Evolutionary conservation across 2,888 invertebrate species (phyloP).

Genomic region (Eustalomyia histrio): DNA sequence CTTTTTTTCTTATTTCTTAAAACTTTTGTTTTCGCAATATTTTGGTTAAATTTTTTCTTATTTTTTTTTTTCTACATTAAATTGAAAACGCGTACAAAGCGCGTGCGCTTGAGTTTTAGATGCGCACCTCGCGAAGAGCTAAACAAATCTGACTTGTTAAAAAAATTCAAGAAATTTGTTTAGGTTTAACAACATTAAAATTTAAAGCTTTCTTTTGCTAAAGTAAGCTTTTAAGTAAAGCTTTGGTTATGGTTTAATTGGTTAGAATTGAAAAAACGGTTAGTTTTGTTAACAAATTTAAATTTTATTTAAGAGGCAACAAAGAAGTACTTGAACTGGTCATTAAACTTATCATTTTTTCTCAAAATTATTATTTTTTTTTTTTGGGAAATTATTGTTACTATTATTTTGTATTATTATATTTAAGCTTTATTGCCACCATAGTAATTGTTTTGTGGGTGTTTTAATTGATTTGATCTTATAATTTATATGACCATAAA

Average conservation of each 20-base stretch:
- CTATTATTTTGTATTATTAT: neutral
- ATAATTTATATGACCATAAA: conserved; percentile 28
- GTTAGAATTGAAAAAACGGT: conserved; percentile 19
- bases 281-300: conserved; percentile 3
- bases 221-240: conserved; percentile 8
- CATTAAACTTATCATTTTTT: conserved; percentile 39
- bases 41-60: conserved; percentile 15
- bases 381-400: neutral
- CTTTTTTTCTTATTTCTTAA: conserved; percentile 8
- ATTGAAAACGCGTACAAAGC: conserved; percentile 57
- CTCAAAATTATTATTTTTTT: neutral
- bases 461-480: conserved; percentile 42
- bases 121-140: conserved; percentile 66
- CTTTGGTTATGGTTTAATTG: neutral
- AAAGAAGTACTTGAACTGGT: conserved; percentile 38
- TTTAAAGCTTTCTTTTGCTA: conserved; percentile 29
- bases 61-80: neutral
- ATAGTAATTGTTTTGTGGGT: conserved; percentile 34
- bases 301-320: neutral
- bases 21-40: conserved; percentile 46
- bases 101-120: conserved; percentile 57
- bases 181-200: conserved; percentile 15
- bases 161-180: neutral
- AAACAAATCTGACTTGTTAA: conserved; percentile 62
- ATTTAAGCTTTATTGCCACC: neutral